Evolutionary conservation across 2,113 vertebrate genomes (phyloP).

Genomic region (Gadus macrocephalus): DNA sequence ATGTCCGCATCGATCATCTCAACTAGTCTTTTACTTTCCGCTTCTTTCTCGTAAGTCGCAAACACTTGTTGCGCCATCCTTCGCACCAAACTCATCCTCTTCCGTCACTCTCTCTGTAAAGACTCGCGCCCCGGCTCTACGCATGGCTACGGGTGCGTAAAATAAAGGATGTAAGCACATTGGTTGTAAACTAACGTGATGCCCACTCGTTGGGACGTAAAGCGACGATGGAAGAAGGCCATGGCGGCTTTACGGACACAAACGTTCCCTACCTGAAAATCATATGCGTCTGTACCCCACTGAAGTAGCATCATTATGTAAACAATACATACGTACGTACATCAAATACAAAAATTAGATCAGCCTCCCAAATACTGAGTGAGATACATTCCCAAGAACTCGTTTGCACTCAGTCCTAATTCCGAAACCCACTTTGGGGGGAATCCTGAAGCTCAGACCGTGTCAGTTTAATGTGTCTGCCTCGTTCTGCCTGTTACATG

Average conservation of each 20-base stretch:
- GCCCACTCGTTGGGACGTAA: slow-evolving; percentile 46
- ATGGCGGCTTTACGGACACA: slow-evolving; percentile 14
- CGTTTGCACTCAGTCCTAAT: slow-evolving; percentile 14
- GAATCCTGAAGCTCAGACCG: slow-evolving; percentile 22
- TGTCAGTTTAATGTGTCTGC: slow-evolving; percentile 2
- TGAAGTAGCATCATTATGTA: slow-evolving; percentile 70
- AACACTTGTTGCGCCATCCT: slow-evolving; percentile 8
- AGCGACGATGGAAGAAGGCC: slow-evolving; percentile 35
- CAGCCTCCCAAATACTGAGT: slow-evolving; percentile 37
- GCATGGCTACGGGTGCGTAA: slow-evolving; percentile 46
- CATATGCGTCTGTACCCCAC: slow-evolving; percentile 60
- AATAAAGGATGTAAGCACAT: slow-evolving; percentile 59
- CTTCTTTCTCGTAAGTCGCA: slow-evolving; percentile 21
- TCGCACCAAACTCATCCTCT: not conserved
- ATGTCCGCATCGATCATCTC: too few relatives aligned
- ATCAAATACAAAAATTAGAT: slow-evolving; percentile 37
- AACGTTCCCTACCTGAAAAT: slow-evolving; percentile 62
- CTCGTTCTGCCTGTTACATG: slow-evolving; percentile 29
- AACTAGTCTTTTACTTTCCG: slow-evolving; percentile 43
- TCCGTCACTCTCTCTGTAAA: not conserved
- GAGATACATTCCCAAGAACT: slow-evolving; percentile 15
- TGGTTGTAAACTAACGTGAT: slow-evolving; percentile 65
- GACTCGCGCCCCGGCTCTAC: slow-evolving; percentile 14
- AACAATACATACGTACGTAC: slow-evolving; percentile 63
- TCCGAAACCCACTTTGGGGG: slow-evolving; percentile 16